Evolutionary conservation across 92 coral and sea anemone genomes (phyloP).

Genomic region (Diadumene lineata): DNA sequence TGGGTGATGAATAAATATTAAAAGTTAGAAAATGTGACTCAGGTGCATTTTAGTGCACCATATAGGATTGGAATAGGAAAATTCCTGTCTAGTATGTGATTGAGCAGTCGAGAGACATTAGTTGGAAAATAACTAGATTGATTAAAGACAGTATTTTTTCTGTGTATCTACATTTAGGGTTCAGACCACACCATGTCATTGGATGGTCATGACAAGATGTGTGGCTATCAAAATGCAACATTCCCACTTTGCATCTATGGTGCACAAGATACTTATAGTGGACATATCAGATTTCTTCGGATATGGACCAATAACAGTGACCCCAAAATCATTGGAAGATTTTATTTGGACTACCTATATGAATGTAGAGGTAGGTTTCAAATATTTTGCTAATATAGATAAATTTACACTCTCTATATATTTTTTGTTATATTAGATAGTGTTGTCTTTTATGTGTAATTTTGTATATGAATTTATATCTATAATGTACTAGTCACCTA

Average conservation of each 20-base stretch:
- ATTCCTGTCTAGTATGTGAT: not conserved
- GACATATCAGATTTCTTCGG: too few relatives aligned
- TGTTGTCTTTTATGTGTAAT: too few relatives aligned
- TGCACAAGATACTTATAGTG: slow-evolving; percentile 55
- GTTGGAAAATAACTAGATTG: slow-evolving; percentile 35
- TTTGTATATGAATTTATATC: too few relatives aligned
- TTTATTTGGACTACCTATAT: slow-evolving; percentile 60
- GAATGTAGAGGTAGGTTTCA: slow-evolving; percentile 63
- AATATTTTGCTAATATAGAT: too few relatives aligned
- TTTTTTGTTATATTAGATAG: too few relatives aligned
- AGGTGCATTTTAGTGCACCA: too few relatives aligned
- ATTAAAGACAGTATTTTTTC: too few relatives aligned
- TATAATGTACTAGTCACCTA: too few relatives aligned
- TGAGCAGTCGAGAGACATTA: not conserved
- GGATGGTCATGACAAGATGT: too few relatives aligned
- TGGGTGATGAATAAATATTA: too few relatives aligned
- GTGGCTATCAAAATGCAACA: slow-evolving; percentile 74
- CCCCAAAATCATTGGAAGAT: slow-evolving; percentile 59
- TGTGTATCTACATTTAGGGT: not conserved
- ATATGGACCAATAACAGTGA: slow-evolving; percentile 61
- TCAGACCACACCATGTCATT: slow-evolving; percentile 48
- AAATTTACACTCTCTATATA: too few relatives aligned
- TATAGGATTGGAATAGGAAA: not conserved
- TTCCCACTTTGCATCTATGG: slow-evolving; percentile 73
- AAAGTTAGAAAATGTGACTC: too few relatives aligned